Evolutionary conservation across 2,113 vertebrate genomes (phyloP).

Genomic region (Hydrochoerus hydrochaeris): DNA sequence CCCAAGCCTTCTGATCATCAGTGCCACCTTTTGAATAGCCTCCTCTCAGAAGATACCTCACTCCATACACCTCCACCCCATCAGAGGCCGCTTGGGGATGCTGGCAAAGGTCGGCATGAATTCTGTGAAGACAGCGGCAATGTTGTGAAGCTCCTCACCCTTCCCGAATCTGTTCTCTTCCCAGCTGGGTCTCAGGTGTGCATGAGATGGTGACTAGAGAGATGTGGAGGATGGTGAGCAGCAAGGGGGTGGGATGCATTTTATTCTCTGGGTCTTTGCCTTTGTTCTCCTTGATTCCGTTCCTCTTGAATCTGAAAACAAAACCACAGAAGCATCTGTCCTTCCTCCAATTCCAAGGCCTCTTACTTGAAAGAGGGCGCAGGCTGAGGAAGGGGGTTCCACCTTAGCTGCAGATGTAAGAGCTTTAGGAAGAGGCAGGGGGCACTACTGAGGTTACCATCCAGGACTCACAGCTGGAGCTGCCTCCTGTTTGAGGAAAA

Average conservation of each 20-base stretch:
- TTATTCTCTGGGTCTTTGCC: background rate
- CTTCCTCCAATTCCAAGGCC: background rate
- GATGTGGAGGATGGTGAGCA: background rate
- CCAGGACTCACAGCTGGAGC: background rate
- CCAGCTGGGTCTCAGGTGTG: background rate
- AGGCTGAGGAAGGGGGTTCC: background rate
- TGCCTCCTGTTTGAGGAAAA: background rate
- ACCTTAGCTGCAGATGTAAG: background rate
- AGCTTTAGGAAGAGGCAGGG: background rate
- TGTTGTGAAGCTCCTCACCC: background rate
- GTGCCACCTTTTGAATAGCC: background rate
- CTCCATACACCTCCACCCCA: background rate
- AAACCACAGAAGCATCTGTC: background rate
- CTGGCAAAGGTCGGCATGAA: background rate
- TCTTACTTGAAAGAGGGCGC: background rate
- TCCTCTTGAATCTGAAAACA: background rate
- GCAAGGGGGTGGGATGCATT: background rate
- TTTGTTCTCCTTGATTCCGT: background rate
- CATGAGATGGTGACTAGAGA: background rate
- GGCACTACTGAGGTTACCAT: rapidly evolving
- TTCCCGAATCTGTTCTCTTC: background rate
- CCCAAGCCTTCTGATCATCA: background rate
- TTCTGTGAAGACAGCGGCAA: background rate
- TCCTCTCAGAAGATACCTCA: background rate
- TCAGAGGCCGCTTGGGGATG: background rate